Percentiles rank a stretch among this genome's conserved stretches.
Evolutionary conservation across 2,113 vertebrate species (phyloP).

Genomic region (Struthio camelus): DNA sequence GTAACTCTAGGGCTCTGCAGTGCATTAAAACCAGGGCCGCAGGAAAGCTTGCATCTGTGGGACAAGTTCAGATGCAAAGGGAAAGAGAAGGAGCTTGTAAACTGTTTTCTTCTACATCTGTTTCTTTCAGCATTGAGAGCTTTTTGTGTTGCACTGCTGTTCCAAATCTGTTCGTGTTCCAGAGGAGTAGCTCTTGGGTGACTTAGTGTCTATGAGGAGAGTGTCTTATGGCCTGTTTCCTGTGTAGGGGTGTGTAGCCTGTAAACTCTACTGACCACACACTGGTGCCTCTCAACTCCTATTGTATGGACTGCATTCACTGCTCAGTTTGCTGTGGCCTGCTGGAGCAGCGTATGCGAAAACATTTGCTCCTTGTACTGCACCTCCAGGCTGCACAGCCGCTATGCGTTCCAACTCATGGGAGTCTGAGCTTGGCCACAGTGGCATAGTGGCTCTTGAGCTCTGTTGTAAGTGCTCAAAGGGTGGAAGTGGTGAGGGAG

Average conservation of each 20-base stretch:
- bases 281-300: neutral
- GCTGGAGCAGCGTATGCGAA: neutral
- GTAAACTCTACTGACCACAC: neutral
- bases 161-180: neutral
- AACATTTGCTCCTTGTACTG: fast-evolving
- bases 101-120: neutral
- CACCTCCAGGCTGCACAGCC: neutral
- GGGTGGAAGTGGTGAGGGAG: neutral
- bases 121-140: neutral
- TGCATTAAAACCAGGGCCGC: neutral
- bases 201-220: neutral
- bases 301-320: neutral
- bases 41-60: neutral
- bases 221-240: neutral
- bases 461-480: neutral
- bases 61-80: fast-evolving
- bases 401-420: neutral
- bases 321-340: fast-evolving
- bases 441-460: neutral
- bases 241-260: neutral
- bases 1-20: neutral
- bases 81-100: neutral
- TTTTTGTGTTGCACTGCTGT: neutral
- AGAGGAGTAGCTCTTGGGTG: neutral
- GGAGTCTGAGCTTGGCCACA: neutral